Percentiles rank a stretch among this genome's conserved stretches.
Conservation (phyloP, 2,113 vertebrate species). For the Parus major region DNA sequence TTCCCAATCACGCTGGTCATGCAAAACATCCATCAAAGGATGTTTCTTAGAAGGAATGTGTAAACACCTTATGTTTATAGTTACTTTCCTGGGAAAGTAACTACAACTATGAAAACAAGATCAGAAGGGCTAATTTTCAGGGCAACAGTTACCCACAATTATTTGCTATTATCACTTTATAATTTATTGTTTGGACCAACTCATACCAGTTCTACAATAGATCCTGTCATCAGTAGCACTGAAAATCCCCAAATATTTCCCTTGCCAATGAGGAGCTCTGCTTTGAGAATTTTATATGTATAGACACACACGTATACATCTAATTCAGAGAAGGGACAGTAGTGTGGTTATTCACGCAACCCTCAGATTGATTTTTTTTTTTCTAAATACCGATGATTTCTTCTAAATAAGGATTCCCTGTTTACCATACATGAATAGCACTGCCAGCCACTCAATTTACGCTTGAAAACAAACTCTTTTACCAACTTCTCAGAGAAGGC, state of each 20-base stretch:
- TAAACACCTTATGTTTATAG: too few species aligned
- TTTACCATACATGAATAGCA: neutral
- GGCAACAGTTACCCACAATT: neutral
- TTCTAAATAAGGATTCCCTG: neutral
- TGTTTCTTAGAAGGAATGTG: too few species aligned
- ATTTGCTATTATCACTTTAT: neutral
- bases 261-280: neutral
- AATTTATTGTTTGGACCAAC: neutral
- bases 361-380: neutral
- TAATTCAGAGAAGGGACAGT: neutral
- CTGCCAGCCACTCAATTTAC: neutral
- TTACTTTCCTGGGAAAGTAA: too few species aligned
- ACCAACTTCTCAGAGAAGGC: neutral
- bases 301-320: rapidly evolving
- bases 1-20: too few species aligned
- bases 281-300: neutral
- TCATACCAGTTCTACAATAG: neutral
- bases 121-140: too few species aligned
- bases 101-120: too few species aligned
- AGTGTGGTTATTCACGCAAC: rapidly evolving
- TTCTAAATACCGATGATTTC: neutral
- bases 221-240: neutral
- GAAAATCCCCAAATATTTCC: neutral
- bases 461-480: neutral
- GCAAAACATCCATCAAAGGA: too few species aligned